Evolutionary conservation across 37 sponge, comb jelly and placozoan species (phyloP), one percentile per base, ranked within the genome.

Genomic region (Cliona cf. orientalis): DNA sequence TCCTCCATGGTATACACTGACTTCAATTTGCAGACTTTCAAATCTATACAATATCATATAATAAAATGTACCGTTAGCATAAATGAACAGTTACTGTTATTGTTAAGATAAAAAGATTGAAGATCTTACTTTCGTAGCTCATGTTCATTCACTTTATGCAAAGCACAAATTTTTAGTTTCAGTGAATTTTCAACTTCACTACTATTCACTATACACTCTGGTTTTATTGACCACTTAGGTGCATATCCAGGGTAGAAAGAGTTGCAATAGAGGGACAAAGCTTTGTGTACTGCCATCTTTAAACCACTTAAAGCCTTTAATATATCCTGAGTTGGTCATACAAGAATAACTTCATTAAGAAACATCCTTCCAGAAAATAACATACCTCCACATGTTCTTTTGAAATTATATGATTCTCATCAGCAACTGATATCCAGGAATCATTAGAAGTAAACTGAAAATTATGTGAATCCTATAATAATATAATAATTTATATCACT

Each of bases 1-100:
- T 1, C 90, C 90, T 19, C 90, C 90, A 49, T 89, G 68, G 42
- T 83, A 89, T 26, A 83, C 68, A 78, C 84, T 79, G 1, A 64
- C 79, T 65, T 89, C 90, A 5, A 89, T 9, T 39, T 89, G 90
- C 2, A 79, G 74, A 4, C 41, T 71, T 41, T 65, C 32, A 36
- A 78, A 88, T n/a, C 83, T 88, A 58, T 19, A 49, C 55, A 11
- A 49, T 49, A 17, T 49, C 55, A 49, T 49, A 49, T 19, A 49
- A 49, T 49, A 19, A 49, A 19, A 19, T 19, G 11, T 19, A 49
- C 17, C 11, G 11, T 11, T 19, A 49, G 17, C 11, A 11, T 49
- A 49, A 19, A 11, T 19, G 17, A 11, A 49, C 17, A 49, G 17
- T 49, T 49, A 49, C 75, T 14, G 32, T 29, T 25, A 61, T 61